A percentile compares a stretch with the other conserved stretches of the same genome.
phyloP scores from a whole-genome alignment of 1,140 invertebrate genomes.

The Drosophila biarmipes region DNA sequence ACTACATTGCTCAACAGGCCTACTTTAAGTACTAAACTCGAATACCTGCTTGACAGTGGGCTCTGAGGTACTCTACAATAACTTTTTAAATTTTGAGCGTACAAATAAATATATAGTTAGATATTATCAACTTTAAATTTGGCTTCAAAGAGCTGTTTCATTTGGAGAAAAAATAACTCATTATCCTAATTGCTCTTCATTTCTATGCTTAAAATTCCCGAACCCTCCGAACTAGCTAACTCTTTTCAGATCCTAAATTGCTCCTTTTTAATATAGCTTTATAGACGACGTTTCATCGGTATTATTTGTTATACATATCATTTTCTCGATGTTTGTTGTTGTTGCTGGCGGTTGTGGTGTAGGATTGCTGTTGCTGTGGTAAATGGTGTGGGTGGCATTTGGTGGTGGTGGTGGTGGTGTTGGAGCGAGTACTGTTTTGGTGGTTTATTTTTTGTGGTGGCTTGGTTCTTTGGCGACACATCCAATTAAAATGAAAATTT shows the following conservation, averaged over 20 bases:
- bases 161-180: no score
- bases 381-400: slow-evolving; percentile 59
- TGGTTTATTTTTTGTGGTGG: slow-evolving; percentile 37
- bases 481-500: slow-evolving; percentile 68
- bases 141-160: no score
- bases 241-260: slow-evolving; percentile 50
- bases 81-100: no score
- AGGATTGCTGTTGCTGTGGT: slow-evolving; percentile 71
- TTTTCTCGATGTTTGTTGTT: slow-evolving; percentile 49
- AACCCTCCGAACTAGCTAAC: not conserved
- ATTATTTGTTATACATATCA: slow-evolving; percentile 36
- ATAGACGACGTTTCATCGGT: slow-evolving; percentile 25
- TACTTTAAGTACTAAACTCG: not conserved
- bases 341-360: slow-evolving; percentile 59
- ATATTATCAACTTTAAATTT: no score
- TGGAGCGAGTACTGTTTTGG: slow-evolving; percentile 45
- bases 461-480: slow-evolving; percentile 37
- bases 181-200: no score
- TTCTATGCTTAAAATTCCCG: not conserved
- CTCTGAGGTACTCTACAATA: no score
- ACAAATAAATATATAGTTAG: no score
- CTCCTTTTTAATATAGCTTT: slow-evolving; percentile 62
- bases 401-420: slow-evolving; percentile 21
- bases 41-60: not conserved
- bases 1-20: not conserved